Base-by-base conservation (phyloP, 2,113 vertebrate species). In the Boleophthalmus pectinirostris region DNA sequence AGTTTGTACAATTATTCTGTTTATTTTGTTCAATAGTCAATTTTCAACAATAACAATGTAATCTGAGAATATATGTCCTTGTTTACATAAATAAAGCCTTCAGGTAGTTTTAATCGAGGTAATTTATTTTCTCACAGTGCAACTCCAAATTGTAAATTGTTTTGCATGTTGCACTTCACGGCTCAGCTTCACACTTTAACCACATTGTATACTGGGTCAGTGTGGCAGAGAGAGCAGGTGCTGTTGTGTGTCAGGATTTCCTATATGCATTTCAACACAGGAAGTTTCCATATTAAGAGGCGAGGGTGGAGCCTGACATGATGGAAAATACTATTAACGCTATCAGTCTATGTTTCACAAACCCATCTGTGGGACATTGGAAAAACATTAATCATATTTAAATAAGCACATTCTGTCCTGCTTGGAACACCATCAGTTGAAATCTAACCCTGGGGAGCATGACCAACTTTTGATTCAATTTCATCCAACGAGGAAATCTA, bases 241-340 rank as follows among this genome's bases (percentile, higher is more conserved):
- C 66, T 56, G 54, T 74, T 25, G 54, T 20, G 0, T 87, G 67
- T 80, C 82, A 81, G 51, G 58, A 77, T 83, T 85, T 92, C 88
- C 72, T 73, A 54, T 2, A 68, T 18, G 11, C 4, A 71, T 92
- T 90, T 84, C 84, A 68, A 88, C 79, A 90, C 85, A 87, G 90
- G 91, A 93, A 93, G 82, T 85, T 15, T 51, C 43, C 66, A 64
- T 68, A 74, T 0, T 45, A 9, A 9, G 35, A 16, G 33, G 4
- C 1, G 33, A 4, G 24, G 69, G 47, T 24, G 57, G 74, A 53
- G 69, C 23, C 12, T 25, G 23, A 58, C 56, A 25, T 11, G 6
- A 23, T 43, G 9, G 45, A 10, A 29, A 14, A n/a, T 24, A 16
- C 24, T 64, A 6, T 63, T 51, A 51, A 6, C 15, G 15, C 25